Evolutionary conservation across 2,888 invertebrate genomes (phyloP), one percentile per base, ranked within the genome.

Genomic region (Allophyes oxyacanthae): DNA sequence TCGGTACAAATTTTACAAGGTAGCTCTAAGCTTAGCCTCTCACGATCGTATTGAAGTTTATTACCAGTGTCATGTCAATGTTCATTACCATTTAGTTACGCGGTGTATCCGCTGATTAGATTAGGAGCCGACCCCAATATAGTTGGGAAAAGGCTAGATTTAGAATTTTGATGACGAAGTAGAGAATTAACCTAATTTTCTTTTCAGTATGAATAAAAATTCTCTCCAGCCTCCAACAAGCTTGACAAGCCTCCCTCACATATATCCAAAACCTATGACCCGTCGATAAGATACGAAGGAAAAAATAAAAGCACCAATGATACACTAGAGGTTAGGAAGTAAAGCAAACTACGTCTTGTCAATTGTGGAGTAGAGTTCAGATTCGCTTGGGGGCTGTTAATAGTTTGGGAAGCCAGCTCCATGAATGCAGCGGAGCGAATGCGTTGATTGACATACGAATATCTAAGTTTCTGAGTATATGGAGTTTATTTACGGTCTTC

Each of bases 391-490:
- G 50, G 36, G 25, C 26, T 43, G 48, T 59, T 55, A 58, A 74
- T 66, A 63, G 53, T 63, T 66, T 49, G 13, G 14, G 37, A 57
- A 57, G 58, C 48, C 38, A 54, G 34, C 34, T 43, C 38, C 40
- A 45, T 54, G 51, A 54, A 28, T 43, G 72, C 61, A 61, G 51
- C 53, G 56, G 44, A 62, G 64, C 72, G 67, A 54, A 43, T 55
- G 37, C 25, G 26, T 64, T 67, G 75, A 71, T 62, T 59, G 75
- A 67, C 75, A 46, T 28, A 40, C 42, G 61, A 61, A 63, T 63
- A 48, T 33, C 49, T 41, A 55, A 58, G 42, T 65, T 55, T 44
- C 34, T 13, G 49, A 26, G 43, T 49, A 28, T 33, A 13, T 44
- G 13, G 15, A 34, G 41, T 64, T 68, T 46, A 38, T 42, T 46